Percentiles rank a stretch among this genome's conserved stretches.
These are phyloP conservation scores for Channa striata DNA, from an alignment of 2,797 vertebrate species.

Conservation along the genomic window DNA sequence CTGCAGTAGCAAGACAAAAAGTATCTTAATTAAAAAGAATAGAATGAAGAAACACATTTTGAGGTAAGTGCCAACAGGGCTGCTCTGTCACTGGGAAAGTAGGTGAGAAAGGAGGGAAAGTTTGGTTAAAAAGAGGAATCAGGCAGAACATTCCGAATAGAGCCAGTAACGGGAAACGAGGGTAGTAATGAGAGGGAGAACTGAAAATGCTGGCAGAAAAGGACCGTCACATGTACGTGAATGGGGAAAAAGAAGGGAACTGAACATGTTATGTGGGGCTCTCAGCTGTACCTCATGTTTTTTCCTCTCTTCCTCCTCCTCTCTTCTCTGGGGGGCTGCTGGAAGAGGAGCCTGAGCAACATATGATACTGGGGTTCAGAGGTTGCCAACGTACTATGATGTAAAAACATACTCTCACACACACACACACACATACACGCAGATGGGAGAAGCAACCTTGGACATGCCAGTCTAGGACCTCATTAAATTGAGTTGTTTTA, in stretches of 20 bases:
- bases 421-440: background rate
- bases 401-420: slow-evolving; percentile 19
- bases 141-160: slow-evolving; percentile 24
- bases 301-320: slow-evolving; percentile 91
- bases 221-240: slow-evolving; percentile 63
- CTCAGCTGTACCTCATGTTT: slow-evolving; percentile 90
- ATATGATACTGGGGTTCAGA: slow-evolving; percentile 90
- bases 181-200: slow-evolving; percentile 47
- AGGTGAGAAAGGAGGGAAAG: slow-evolving; percentile 34
- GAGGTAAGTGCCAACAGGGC: slow-evolving; percentile 53
- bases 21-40: slow-evolving; percentile 47
- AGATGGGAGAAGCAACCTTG: slow-evolving; percentile 32
- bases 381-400: slow-evolving; percentile 49
- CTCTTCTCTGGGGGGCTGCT: slow-evolving; percentile 87
- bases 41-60: background rate
- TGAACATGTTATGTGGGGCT: slow-evolving; percentile 41
- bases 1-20: slow-evolving; percentile 74
- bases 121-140: slow-evolving; percentile 27
- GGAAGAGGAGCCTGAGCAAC: slow-evolving; percentile 89
- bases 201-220: slow-evolving; percentile 45
- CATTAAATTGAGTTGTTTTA: background rate
- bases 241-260: slow-evolving; percentile 45
- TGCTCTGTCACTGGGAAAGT: slow-evolving; percentile 56
- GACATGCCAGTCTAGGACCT: slow-evolving; percentile 20
- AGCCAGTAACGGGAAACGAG: background rate